Conservation (phyloP, 2,113 vertebrate species). For the Puffinus mauretanicus region DNA sequence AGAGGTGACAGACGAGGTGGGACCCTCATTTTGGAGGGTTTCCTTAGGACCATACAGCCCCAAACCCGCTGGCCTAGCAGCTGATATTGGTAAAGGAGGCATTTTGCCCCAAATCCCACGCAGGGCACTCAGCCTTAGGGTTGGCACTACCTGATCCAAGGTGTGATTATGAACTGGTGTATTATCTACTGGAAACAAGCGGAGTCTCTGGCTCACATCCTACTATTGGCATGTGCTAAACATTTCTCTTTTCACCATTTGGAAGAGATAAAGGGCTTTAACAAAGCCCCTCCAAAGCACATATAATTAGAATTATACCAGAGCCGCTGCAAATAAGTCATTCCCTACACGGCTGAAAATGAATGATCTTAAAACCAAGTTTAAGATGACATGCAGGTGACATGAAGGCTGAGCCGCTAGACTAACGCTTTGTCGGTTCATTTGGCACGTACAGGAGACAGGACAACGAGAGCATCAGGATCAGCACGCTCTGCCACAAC, state of each 20-base stretch:
- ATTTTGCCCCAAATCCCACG: background rate
- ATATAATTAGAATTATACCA: background rate
- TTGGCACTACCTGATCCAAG: background rate
- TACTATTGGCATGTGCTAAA: background rate
- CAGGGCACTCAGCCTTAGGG: background rate
- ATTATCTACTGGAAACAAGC: background rate
- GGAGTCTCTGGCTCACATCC: background rate
- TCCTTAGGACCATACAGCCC: background rate
- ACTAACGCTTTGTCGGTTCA: rapidly evolving
- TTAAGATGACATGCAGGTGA: background rate
- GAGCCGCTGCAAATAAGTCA: background rate
- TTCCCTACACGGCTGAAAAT: background rate
- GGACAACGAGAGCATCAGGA: slow-evolving; percentile 81
- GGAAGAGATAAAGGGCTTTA: background rate
- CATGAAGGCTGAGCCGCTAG: background rate
- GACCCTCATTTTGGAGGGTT: background rate
- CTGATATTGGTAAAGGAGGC: background rate
- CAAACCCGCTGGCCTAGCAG: background rate
- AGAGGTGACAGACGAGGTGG: background rate
- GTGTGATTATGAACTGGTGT: background rate
- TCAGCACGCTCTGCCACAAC: slow-evolving; percentile 83
- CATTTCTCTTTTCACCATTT: background rate
- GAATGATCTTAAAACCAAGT: rapidly evolving
- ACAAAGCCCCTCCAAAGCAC: background rate
- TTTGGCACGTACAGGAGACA: slow-evolving; percentile 72